Conservation (phyloP, 2,888 invertebrate species). For the Trimorus sp. region DNA sequence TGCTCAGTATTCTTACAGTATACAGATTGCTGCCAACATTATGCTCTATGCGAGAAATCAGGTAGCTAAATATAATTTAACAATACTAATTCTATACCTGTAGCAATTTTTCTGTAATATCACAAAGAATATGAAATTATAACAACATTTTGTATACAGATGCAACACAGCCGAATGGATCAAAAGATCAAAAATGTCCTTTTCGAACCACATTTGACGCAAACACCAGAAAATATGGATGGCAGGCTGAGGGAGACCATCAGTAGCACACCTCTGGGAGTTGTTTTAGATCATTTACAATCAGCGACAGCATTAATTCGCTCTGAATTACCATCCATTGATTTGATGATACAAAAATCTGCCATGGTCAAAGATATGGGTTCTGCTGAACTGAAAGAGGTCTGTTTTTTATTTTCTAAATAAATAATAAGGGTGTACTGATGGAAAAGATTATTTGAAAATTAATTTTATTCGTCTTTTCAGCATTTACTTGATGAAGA, state of each 20-base stretch:
- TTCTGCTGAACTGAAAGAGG: conserved; percentile 83
- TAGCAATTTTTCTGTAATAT: too few species aligned
- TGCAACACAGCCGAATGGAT: conserved; percentile 79
- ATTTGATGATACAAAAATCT: conserved; percentile 73
- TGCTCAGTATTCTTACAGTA: conserved; percentile 73
- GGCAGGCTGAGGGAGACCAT: conserved; percentile 72
- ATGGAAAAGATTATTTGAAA: background rate
- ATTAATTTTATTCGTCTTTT: conserved; percentile 22
- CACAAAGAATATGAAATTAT: too few species aligned
- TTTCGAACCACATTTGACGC: conserved; percentile 76
- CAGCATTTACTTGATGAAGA: conserved; percentile 77
- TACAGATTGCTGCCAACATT: conserved; percentile 88
- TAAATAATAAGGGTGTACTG: too few species aligned
- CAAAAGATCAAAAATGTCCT: conserved; percentile 78
- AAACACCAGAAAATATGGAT: conserved; percentile 71
- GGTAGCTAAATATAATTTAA: conserved; percentile 67
- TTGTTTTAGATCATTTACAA: conserved; percentile 77
- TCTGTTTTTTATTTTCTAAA: conserved; percentile 40
- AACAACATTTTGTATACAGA: conserved; percentile 63
- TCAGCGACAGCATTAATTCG: conserved; percentile 75
- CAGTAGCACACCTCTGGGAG: conserved; percentile 76
- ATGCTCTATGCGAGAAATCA: conserved; percentile 87
- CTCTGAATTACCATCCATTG: conserved; percentile 75
- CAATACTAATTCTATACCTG: too few species aligned
- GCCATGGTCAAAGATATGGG: conserved; percentile 81